phyloP scores from a whole-genome alignment of 2,888 invertebrate genomes.

The Thymelicus sylvestris region DNA sequence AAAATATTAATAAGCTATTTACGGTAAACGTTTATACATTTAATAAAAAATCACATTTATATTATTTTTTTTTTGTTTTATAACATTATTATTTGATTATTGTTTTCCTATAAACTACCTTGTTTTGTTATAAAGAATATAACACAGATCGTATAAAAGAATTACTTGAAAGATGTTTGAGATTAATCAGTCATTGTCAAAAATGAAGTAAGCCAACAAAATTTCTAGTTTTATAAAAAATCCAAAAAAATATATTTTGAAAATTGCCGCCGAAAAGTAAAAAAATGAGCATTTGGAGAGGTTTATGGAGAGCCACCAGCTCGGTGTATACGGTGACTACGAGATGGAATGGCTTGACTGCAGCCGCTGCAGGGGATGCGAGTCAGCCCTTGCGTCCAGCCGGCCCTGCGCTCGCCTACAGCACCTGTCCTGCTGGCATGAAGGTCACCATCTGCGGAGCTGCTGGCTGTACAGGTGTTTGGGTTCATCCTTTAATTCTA shows the following conservation, averaged over 20 bases:
- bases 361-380: not conserved
- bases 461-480: conserved; percentile 77
- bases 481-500: too few species aligned
- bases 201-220: conserved; percentile 6
- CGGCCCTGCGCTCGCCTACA: conserved; percentile 45
- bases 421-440: conserved; percentile 70
- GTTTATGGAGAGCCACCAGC: conserved; percentile 25
- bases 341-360: not conserved
- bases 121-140: too few species aligned
- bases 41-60: too few species aligned
- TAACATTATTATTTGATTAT: too few species aligned
- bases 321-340: not conserved
- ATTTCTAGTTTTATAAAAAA: conserved; percentile 2
- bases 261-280: conserved; percentile 23
- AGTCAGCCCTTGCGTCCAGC: not conserved
- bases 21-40: too few species aligned
- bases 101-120: too few species aligned
- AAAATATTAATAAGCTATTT: too few species aligned
- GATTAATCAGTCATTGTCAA: not conserved
- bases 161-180: too few species aligned
- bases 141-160: too few species aligned
- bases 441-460: conserved; percentile 85
- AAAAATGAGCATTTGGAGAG: conserved; percentile 35
- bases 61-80: too few species aligned
- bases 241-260: conserved; percentile 9